Conservation (phyloP, 2,888 invertebrate species). For the Mimumesa dahlbomi region DNA sequence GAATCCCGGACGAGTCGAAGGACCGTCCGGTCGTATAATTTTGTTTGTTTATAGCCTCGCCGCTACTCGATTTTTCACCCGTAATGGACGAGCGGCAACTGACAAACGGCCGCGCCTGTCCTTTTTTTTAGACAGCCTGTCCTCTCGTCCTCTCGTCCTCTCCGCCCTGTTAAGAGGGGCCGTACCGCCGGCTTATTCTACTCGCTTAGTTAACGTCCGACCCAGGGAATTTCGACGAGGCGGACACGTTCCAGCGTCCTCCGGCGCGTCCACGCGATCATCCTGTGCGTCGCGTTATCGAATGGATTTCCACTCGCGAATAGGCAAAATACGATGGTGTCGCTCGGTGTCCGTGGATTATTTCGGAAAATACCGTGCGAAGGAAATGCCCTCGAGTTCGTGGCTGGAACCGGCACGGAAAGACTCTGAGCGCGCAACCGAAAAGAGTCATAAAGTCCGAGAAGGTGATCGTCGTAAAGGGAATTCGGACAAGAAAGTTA, state of each 20-base stretch:
- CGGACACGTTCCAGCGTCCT: background rate
- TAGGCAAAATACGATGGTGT: background rate
- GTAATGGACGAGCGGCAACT: conserved; percentile 75
- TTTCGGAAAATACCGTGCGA: no score
- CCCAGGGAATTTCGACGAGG: conserved; percentile 50
- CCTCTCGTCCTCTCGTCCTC: conserved; percentile 6
- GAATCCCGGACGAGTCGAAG: conserved; percentile 29
- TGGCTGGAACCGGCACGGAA: no score
- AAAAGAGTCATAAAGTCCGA: no score
- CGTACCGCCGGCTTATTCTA: conserved; percentile 42
- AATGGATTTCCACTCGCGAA: background rate
- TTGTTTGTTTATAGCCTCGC: conserved; percentile 77
- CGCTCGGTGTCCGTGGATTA: background rate
- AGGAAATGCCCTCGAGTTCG: no score
- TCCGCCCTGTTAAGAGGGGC: conserved; percentile 36
- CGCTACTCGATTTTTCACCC: conserved; percentile 77
- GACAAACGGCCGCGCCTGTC: conserved; percentile 71
- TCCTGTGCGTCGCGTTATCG: background rate
- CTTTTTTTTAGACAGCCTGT: conserved; percentile 30
- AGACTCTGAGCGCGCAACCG: no score
- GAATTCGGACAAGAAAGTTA: background rate
- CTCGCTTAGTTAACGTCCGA: conserved; percentile 57
- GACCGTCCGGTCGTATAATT: conserved; percentile 71
- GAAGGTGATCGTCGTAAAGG: no score
- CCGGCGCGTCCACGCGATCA: background rate